These are phyloP conservation scores for Molorchus minor DNA, from an alignment of 2,888 invertebrate species.

Conservation along the genomic window DNA sequence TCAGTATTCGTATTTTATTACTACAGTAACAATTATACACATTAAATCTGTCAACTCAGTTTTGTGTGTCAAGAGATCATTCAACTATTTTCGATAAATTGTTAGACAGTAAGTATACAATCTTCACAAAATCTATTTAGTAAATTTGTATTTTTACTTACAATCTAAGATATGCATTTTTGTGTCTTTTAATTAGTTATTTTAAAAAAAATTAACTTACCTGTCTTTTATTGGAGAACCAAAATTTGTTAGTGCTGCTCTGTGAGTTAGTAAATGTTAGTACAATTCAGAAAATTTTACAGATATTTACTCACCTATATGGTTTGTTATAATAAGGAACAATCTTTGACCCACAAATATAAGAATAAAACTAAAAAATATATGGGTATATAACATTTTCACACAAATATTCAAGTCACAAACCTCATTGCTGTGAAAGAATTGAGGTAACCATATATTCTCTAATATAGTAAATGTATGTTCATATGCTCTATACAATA, in stretches of 20 bases:
- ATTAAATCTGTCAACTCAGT: no score
- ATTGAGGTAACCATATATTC: conserved; percentile 77
- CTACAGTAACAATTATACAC: no score
- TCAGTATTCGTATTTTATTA: no score
- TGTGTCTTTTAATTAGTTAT: conserved; percentile 43
- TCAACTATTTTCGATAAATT: background rate
- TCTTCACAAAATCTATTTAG: background rate
- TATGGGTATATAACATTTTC: conserved; percentile 12
- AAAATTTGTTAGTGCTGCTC: conserved; percentile 40
- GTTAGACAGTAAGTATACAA: background rate
- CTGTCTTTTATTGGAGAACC: conserved; percentile 54
- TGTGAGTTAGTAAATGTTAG: conserved; percentile 39
- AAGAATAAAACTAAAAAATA: conserved; percentile 73
- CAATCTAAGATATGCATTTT: no score
- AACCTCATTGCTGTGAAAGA: conserved; percentile 84
- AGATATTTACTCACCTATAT: conserved; percentile 64
- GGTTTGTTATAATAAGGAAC: conserved; percentile 69
- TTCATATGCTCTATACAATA: conserved; percentile 82
- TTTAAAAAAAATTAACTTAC: conserved; percentile 40
- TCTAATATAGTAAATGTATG: conserved; percentile 79
- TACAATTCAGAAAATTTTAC: conserved; percentile 24
- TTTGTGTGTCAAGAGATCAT: no score
- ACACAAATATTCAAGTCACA: conserved; percentile 8
- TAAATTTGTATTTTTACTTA: background rate
- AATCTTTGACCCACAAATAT: conserved; percentile 74